Evolutionary conservation across 35 echinoderm and acorn worm genomes (phyloP).

Genomic region (Patiria miniata): DNA sequence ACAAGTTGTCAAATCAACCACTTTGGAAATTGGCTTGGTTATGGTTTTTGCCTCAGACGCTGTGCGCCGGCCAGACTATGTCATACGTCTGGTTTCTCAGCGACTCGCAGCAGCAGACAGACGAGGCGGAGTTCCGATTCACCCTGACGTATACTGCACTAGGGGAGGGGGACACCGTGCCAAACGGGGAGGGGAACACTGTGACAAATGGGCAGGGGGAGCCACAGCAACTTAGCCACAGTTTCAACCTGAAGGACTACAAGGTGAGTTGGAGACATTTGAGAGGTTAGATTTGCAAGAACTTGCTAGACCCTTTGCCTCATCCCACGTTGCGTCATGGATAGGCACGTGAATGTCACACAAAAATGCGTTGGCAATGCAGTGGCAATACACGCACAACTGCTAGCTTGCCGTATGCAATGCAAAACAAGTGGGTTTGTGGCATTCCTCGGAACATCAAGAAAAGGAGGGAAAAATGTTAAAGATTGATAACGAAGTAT

Average conservation of each 20-base stretch:
- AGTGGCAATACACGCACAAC: no score
- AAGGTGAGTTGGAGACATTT: not conserved
- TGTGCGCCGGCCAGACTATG: constrained; percentile 8
- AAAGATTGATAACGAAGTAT: no score
- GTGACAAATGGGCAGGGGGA: not conserved
- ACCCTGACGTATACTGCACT: constrained; percentile 18
- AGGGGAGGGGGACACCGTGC: not conserved
- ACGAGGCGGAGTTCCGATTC: not conserved
- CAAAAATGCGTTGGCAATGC: no score
- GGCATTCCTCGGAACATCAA: no score
- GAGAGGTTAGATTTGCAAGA: no score
- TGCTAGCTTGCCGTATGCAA: no score
- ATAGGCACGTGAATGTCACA: no score
- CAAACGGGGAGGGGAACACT: not conserved
- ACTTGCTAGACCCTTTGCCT: no score
- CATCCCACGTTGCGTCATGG: no score
- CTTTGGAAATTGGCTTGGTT: not conserved
- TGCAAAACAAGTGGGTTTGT: no score
- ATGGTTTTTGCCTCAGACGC: not conserved
- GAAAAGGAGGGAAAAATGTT: no score
- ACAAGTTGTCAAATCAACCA: no score
- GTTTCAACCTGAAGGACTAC: not conserved
- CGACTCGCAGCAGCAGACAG: not conserved
- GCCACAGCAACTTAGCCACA: not conserved
- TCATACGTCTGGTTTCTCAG: constrained; percentile 28